Percentiles rank a stretch among this genome's conserved stretches.
These are phyloP conservation scores for Pollachius pollachius DNA, from an alignment of 2,113 vertebrate genomes.

Conservation along the genomic window DNA sequence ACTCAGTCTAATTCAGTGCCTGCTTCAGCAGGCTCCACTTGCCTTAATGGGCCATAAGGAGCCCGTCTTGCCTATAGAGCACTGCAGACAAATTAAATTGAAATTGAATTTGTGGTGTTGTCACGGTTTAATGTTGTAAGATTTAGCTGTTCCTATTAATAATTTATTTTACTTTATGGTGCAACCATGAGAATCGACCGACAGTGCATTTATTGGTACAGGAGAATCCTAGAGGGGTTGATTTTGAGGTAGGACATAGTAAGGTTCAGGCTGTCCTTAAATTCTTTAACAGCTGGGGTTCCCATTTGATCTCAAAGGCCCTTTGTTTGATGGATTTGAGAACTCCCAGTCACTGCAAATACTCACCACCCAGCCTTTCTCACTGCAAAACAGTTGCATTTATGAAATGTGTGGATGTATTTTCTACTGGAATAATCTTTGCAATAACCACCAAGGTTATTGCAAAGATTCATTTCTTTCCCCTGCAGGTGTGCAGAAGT, in stretches of 20 bases:
- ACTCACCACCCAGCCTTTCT: too few relatives aligned
- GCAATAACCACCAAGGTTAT: background rate
- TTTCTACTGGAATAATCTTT: background rate
- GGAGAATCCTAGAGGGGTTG: background rate
- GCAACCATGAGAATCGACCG: background rate
- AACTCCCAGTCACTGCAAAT: too few relatives aligned
- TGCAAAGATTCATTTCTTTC: conserved; percentile 20
- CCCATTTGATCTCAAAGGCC: too few relatives aligned
- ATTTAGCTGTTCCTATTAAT: background rate
- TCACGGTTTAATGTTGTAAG: conserved; percentile 13
- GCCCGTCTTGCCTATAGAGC: conserved; percentile 16
- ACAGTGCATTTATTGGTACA: background rate
- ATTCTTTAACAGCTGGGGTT: too few relatives aligned
- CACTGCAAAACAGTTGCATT: too few relatives aligned
- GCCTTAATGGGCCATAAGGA: conserved; percentile 36
- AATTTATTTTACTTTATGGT: background rate
- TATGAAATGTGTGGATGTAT: too few relatives aligned
- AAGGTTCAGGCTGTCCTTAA: too few relatives aligned
- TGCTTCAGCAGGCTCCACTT: conserved; percentile 34
- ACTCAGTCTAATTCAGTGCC: conserved; percentile 38
- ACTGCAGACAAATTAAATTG: conserved; percentile 25
- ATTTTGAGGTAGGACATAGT: background rate
- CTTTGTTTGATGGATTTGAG: too few relatives aligned
- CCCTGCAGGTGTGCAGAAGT: conserved; percentile 31
- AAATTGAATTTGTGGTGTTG: conserved; percentile 34